These are phyloP conservation scores for Orgyia antiqua DNA, from an alignment of 2,888 invertebrate genomes.

Conservation along the genomic window DNA sequence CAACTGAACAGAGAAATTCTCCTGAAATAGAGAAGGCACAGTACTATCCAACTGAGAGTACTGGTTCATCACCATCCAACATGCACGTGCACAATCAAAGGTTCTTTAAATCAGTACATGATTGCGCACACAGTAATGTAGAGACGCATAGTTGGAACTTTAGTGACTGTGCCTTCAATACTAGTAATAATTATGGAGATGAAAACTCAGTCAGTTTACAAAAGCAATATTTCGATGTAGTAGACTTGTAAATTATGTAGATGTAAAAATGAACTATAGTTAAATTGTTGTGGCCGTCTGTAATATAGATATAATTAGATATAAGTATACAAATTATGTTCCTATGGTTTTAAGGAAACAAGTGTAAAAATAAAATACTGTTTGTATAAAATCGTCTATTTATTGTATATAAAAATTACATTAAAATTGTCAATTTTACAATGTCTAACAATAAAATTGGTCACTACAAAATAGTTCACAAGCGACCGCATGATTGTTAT, in stretches of 20 bases:
- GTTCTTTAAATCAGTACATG: constrained; percentile 57
- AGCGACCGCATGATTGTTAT: constrained; percentile 63
- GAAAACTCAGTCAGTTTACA: constrained; percentile 34
- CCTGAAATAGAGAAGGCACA: constrained; percentile 30
- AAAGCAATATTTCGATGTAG: constrained; percentile 56
- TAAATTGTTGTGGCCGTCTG: constrained; percentile 25
- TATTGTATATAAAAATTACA: constrained; percentile 79
- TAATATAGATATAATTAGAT: constrained; percentile 23
- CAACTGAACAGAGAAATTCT: constrained; percentile 42
- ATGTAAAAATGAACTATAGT: constrained; percentile 9
- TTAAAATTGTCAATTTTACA: constrained; percentile 78
- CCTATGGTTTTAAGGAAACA: constrained; percentile 40
- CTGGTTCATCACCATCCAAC: constrained; percentile 49
- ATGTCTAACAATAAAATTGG: constrained; percentile 74
- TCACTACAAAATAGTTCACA: constrained; percentile 76
- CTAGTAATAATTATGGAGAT: too few species aligned
- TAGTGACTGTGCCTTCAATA: constrained; percentile 54
- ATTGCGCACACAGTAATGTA: constrained; percentile 48
- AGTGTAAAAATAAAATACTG: constrained; percentile 47
- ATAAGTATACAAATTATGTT: constrained; percentile 42
- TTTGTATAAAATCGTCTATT: constrained; percentile 77
- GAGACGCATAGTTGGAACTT: constrained; percentile 61
- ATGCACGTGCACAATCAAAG: constrained; percentile 58
- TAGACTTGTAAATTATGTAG: constrained; percentile 48
- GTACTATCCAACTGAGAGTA: constrained; percentile 54